Evolutionary conservation across 64 coral and sea anemone genomes (phyloP), one percentile per base, ranked within the genome.

Genomic region (Trachythela sp.): DNA sequence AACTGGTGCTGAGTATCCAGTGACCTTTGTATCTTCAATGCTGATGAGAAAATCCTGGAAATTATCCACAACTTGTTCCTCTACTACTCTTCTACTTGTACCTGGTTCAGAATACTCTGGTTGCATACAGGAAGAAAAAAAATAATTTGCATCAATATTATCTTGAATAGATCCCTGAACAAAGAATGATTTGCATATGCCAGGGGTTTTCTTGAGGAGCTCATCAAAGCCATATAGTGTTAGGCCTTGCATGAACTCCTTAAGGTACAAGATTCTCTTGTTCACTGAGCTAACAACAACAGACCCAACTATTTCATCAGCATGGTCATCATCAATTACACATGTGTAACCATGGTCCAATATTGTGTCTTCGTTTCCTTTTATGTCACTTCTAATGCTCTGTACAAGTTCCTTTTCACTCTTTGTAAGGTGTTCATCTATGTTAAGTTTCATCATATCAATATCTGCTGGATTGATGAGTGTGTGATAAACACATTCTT

Each of bases 291-390:
- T 91, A 54, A 85, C 36, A 84, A 85, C 85, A 39, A 91, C 40
- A 4, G 84, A 84, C 68, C 45, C 56, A 0, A 91, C 42, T 43
- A 91, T 91, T 75, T 85, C 83, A 10, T 91, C 1, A 41, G 48
- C 68, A 77, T 91, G 89, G 42, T 30, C 22, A 32, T 54, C 40
- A 85, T 91, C 83, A 37, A 91, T 48, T 70, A 64, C 41, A 29
- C 83, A 51, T 17, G 89, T 91, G 68, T 91, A 71, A 1, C 89
- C 83, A 91, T 86, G 56, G 41, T 72, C 83, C 41, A 91, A 70
- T 70, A 85, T 90, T 42, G 40, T 85, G 39, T 45, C 56, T 37
- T 38, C 51, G 39, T 84, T 48, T 26, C 51, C 8, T 15, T 67
- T 39, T 48, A 70, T 31, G 64, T 70, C 32, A 33, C 40, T n/a